These are phyloP conservation scores for Malacoctenus gilli DNA, from an alignment of 2,797 vertebrate genomes.

Conservation along the genomic window DNA sequence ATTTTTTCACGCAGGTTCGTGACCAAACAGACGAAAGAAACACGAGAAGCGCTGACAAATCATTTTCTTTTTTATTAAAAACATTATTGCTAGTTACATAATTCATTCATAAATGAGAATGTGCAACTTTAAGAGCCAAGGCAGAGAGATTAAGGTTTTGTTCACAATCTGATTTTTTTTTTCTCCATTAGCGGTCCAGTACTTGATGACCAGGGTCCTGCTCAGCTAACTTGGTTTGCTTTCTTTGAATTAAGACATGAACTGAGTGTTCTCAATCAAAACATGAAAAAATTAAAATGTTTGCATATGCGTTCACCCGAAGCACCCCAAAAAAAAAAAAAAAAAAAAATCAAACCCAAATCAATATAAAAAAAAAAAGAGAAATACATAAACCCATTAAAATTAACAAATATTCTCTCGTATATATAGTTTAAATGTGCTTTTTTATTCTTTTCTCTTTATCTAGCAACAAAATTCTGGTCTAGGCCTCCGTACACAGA, in stretches of 20 bases:
- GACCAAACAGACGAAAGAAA: slow-evolving; percentile 7
- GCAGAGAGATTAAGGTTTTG: slow-evolving; percentile 78
- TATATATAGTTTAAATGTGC: slow-evolving; percentile 84
- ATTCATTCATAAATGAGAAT: slow-evolving; percentile 83
- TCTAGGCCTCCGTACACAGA: slow-evolving; percentile 58
- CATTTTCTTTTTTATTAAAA: slow-evolving; percentile 82
- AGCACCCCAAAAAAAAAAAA: slow-evolving; percentile 78
- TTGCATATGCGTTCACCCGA: slow-evolving; percentile 85
- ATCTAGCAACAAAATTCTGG: slow-evolving; percentile 64
- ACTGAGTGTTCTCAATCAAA: slow-evolving; percentile 78
- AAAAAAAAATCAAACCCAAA: slow-evolving; percentile 76
- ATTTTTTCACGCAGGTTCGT: too few species aligned
- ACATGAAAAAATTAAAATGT: slow-evolving; percentile 69
- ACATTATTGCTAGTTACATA: slow-evolving; percentile 86
- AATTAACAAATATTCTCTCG: slow-evolving; percentile 86
- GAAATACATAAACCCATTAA: slow-evolving; percentile 76
- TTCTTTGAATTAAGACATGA: slow-evolving; percentile 78
- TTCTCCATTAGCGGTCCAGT: slow-evolving; percentile 70
- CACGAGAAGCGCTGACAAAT: slow-evolving; percentile 55
- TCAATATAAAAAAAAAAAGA: slow-evolving; percentile 75
- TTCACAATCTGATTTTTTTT: slow-evolving; percentile 64
- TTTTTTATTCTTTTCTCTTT: slow-evolving; percentile 73
- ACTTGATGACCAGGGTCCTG: slow-evolving; percentile 59
- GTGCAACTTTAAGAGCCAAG: slow-evolving; percentile 84
- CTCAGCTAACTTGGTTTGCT: slow-evolving; percentile 59